Conservation (phyloP, 2,113 vertebrate genomes). For the Talpa occidentalis region DNA sequence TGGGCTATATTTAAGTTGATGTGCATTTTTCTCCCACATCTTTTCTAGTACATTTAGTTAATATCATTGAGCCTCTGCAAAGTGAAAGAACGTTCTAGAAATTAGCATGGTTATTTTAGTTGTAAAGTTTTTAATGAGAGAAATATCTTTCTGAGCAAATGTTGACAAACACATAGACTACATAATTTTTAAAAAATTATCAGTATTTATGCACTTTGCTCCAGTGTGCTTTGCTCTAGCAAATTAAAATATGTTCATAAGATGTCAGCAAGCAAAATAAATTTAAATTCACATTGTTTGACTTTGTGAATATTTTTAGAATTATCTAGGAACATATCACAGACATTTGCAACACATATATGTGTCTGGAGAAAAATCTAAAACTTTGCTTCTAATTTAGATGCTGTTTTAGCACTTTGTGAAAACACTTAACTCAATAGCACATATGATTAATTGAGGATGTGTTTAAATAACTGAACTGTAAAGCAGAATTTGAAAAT, state of each 20-base stretch:
- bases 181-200: not conserved
- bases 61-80: not conserved
- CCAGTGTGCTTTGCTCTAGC: not conserved
- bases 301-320: constrained; percentile 23
- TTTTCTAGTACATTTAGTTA: not conserved
- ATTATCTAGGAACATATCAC: not conserved
- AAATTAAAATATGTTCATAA: constrained; percentile 19
- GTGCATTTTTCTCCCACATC: not conserved
- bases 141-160: constrained; percentile 8
- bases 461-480: constrained; percentile 70
- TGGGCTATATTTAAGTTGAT: not conserved
- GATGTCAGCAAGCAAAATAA: constrained; percentile 12
- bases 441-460: constrained; percentile 51
- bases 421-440: constrained; percentile 45
- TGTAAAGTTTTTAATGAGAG: constrained; percentile 45
- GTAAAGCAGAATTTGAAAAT: constrained; percentile 58
- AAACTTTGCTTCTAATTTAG: constrained; percentile 50
- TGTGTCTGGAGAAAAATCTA: not conserved
- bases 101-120: not conserved
- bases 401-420: constrained; percentile 14
- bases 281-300: constrained; percentile 6
- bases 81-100: not conserved
- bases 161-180: not conserved
- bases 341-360: not conserved
- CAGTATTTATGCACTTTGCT: not conserved